Evolutionary conservation across 2,797 vertebrate genomes (phyloP), one percentile per base, ranked within the genome.

Genomic region (Acrossocheilus fasciatus): DNA sequence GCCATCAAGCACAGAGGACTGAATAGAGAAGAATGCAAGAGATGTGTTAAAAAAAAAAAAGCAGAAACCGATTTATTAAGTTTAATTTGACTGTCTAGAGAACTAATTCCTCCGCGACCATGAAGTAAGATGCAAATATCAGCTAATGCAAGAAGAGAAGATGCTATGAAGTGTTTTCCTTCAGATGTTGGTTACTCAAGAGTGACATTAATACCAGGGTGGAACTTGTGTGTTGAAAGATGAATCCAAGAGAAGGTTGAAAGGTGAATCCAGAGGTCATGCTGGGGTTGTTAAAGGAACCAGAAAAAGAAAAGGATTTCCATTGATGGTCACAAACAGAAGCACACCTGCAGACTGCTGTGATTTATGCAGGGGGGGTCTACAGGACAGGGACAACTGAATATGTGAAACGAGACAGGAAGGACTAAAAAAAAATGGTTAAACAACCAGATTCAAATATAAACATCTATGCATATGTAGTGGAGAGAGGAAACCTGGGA

Each of bases 21-120:
- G 90, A 94, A 92, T 91, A 86, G 83, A 87, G 57, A 94, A 88
- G 92, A 93, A 94, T 93, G 88, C 52, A 36, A 92, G 88, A 93
- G 91, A 93, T 92, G 88, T 90, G 66, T 86, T 6, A 39, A 92
- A 85, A 26, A n/a, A 26, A n/a, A 26, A 26, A 26, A 26, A 26
- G 26, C 26, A 26, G 0, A 72, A 57, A 82, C 8, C 1, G 23
- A n/a, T 57, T 26, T 23, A 4, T 59, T 11, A 26, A 36, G 10
- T 23, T 64, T 30, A 5, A 11, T 68, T 50, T 47, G 3, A 68
- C 62, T 36, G 17, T 79, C 39, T 45, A 64, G 57, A 64, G 3
- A 34, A 36, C 2, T 0, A 50, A 68, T 23, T 26, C 8, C 7
- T 10, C 15, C 12, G 57, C 14, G 6, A 78, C 12, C 36, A 41